phyloP scores from a whole-genome alignment of 2,797 vertebrate genomes.

The Pseudomugil gertrudae region DNA sequence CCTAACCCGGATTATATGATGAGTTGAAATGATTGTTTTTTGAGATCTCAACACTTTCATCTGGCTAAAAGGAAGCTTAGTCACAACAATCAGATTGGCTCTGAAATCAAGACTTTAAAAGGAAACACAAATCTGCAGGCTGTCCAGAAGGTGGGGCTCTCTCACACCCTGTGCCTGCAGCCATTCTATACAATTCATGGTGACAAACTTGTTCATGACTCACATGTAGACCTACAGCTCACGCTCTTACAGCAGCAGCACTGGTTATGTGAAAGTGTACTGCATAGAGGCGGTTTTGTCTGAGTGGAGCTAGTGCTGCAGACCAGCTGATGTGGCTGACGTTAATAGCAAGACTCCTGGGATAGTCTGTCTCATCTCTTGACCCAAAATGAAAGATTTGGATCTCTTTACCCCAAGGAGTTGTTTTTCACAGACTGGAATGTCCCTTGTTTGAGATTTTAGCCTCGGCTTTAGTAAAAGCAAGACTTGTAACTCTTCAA shows the following conservation, averaged over 20 bases:
- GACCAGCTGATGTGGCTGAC: conserved; percentile 38
- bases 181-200: background rate
- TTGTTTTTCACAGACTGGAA: conserved; percentile 18
- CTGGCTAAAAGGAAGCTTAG: background rate
- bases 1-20: conserved; percentile 2
- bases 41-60: background rate
- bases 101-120: conserved; percentile 18
- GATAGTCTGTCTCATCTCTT: conserved; percentile 30
- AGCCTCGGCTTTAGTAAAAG: background rate
- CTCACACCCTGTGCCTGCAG: background rate
- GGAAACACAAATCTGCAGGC: conserved; percentile 9
- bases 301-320: conserved; percentile 8
- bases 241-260: conserved; percentile 3
- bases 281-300: conserved; percentile 20
- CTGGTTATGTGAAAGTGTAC: conserved; percentile 21
- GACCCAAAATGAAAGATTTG: conserved; percentile 19
- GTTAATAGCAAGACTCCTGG: conserved; percentile 26
- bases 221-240: conserved; percentile 1
- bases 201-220: conserved; percentile 1
- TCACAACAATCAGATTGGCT: conserved; percentile 8
- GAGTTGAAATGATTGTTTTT: background rate
- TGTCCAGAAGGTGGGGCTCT: conserved; percentile 64
- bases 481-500: background rate
- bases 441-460: conserved; percentile 6
- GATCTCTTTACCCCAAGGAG: conserved; percentile 15